Evolutionary conservation across 2,113 vertebrate species (phyloP).

Genomic region (Lontra canadensis): DNA sequence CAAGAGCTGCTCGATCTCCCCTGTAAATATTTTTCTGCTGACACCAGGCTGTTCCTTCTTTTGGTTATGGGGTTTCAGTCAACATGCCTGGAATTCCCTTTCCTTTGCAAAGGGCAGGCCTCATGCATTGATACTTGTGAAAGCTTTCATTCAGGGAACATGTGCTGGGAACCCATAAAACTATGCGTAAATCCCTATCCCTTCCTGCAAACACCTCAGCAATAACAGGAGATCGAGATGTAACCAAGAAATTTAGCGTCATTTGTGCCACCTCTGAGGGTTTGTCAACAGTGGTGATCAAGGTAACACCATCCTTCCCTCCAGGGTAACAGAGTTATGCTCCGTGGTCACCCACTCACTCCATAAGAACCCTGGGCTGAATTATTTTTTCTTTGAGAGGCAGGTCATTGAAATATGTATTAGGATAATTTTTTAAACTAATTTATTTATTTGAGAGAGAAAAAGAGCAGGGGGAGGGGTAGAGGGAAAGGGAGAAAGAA

Average conservation of each 20-base stretch:
- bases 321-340: background rate
- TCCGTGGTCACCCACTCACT: background rate
- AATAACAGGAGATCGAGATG: rapidly evolving
- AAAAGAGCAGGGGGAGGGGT: background rate
- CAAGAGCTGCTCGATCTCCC: rapidly evolving
- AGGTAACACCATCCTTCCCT: rapidly evolving
- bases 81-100: background rate
- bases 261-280: background rate
- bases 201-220: background rate
- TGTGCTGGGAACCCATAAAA: background rate
- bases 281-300: rapidly evolving
- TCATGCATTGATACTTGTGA: background rate
- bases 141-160: background rate
- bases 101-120: background rate
- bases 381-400: background rate
- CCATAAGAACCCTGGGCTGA: background rate
- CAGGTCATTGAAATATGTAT: background rate
- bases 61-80: background rate
- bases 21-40: background rate
- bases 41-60: background rate
- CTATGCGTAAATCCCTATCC: rapidly evolving
- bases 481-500: background rate
- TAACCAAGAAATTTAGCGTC: background rate
- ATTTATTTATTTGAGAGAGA: too few species aligned
- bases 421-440: background rate